phyloP scores from a whole-genome alignment of 2,113 vertebrate genomes.

The Phoenicopterus ruber region DNA sequence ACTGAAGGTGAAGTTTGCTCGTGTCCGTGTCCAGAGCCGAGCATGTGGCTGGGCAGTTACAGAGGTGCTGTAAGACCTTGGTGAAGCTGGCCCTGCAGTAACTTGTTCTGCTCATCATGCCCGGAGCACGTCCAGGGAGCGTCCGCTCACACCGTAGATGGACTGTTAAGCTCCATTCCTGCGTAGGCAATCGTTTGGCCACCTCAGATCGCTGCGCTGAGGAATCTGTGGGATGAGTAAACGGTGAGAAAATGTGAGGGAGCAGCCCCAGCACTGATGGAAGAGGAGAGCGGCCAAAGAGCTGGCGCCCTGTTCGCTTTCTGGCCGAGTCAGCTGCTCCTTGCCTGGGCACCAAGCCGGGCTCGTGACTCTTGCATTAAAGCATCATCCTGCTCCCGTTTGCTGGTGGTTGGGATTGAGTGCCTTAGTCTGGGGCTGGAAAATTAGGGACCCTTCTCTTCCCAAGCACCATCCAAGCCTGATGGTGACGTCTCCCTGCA shows the following conservation, averaged over 20 bases:
- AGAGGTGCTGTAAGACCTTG: background rate
- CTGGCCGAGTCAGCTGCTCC: background rate
- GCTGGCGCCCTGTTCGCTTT: rapidly evolving
- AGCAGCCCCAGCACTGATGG: background rate
- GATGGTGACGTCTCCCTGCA: background rate
- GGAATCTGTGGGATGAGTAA: background rate
- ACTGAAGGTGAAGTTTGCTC: background rate
- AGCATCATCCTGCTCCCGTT: background rate
- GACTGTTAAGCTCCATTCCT: background rate
- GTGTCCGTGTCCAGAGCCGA: background rate
- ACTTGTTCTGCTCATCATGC: background rate
- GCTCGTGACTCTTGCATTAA: background rate
- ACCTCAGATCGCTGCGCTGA: background rate
- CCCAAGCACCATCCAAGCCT: background rate
- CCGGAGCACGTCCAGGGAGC: background rate
- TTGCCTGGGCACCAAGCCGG: rapidly evolving
- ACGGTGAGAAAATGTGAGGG: background rate
- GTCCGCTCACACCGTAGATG: background rate
- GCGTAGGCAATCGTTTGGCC: rapidly evolving
- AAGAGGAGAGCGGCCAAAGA: background rate
- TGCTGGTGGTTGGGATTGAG: rapidly evolving
- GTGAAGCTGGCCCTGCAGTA: constrained; percentile 7
- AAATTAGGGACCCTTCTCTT: background rate
- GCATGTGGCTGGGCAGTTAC: background rate
- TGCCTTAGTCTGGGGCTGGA: background rate